A percentile compares a stretch with the other conserved stretches of the same genome.
Conservation (phyloP, 2,113 vertebrate species). For the Aegotheles bennettii region DNA sequence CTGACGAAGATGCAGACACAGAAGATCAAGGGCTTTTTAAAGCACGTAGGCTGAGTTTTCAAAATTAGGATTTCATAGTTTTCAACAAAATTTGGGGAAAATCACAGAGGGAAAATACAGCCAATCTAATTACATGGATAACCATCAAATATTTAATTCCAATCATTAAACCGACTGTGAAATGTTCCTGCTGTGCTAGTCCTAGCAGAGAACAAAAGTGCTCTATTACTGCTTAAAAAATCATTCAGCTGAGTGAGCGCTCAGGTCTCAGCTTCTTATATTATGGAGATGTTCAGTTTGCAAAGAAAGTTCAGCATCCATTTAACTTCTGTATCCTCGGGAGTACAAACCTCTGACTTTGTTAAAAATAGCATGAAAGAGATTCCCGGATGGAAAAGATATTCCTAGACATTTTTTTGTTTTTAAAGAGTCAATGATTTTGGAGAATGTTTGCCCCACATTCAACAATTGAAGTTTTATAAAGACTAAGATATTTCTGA, state of each 20-base stretch:
- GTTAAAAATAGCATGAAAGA: conserved; percentile 23
- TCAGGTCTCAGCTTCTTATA: background rate
- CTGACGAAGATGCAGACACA: background rate
- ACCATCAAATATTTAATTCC: background rate
- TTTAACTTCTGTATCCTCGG: conserved; percentile 1
- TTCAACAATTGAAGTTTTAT: background rate
- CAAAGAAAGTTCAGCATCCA: background rate
- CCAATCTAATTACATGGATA: background rate
- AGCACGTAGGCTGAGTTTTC: background rate
- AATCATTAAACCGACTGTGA: background rate
- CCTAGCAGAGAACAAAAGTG: background rate
- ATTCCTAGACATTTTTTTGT: background rate
- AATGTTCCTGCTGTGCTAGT: background rate
- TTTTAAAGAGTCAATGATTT: background rate
- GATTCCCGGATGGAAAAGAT: background rate
- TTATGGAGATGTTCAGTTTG: background rate
- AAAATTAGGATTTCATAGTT: background rate
- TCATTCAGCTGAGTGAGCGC: background rate
- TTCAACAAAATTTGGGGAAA: background rate
- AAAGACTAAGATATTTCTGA: background rate
- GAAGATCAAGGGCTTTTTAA: background rate
- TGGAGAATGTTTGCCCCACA: background rate
- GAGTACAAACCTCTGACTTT: conserved; percentile 31
- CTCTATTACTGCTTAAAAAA: background rate
- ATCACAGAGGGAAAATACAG: background rate